phyloP scores from a whole-genome alignment of 1,140 invertebrate species.

The Ephestia elutella region DNA sequence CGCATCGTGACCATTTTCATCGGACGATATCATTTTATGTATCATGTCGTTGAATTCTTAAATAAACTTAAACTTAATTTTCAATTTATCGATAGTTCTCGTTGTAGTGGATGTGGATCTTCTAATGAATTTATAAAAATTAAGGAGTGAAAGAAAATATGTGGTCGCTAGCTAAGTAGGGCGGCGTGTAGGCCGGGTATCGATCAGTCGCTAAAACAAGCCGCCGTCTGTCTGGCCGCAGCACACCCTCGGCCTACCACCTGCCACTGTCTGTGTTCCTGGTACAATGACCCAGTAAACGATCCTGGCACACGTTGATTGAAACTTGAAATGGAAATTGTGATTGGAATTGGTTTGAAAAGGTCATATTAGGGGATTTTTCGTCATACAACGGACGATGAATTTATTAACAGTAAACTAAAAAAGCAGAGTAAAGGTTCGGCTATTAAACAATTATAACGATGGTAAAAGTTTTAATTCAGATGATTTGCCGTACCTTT shows the following conservation, averaged over 20 bases:
- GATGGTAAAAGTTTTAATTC: no score
- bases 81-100: no score
- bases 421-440: no score
- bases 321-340: slow-evolving; percentile 32
- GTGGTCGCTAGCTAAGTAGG: slow-evolving; percentile 57
- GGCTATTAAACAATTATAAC: no score
- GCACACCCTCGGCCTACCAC: slow-evolving; percentile 42
- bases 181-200: slow-evolving; percentile 51
- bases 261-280: slow-evolving; percentile 35
- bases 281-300: slow-evolving; percentile 55
- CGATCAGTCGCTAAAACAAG: slow-evolving; percentile 65
- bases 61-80: no score
- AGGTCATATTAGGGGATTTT: slow-evolving; percentile 11
- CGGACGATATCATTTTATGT: no score
- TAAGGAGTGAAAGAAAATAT: slow-evolving; percentile 46
- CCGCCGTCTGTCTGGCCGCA: slow-evolving; percentile 50
- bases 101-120: no score
- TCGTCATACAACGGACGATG: background rate
- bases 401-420: no score
- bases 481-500: no score
- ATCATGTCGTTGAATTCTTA: no score
- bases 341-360: slow-evolving; percentile 32
- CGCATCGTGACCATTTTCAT: no score
- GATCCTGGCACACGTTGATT: slow-evolving; percentile 37
- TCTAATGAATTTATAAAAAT: slow-evolving; percentile 28